Percentiles rank a stretch among this genome's conserved stretches.
Conservation (phyloP, 1,140 invertebrate genomes). For the Drosophila nikananu region DNA sequence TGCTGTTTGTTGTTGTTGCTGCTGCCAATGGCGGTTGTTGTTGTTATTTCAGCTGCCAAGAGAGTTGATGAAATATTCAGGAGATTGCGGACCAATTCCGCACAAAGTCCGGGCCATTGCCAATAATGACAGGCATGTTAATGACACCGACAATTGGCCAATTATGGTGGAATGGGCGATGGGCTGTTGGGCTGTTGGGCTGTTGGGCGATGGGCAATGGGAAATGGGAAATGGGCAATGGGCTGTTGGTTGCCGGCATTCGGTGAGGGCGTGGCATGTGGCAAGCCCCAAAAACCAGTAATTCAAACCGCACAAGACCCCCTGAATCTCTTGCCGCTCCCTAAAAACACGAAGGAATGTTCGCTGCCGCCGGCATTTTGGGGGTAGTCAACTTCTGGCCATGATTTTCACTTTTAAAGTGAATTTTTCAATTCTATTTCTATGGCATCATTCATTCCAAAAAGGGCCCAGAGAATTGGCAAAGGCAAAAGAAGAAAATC, state of each 20-base stretch:
- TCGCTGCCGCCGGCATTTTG: neutral
- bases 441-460: constrained; percentile 14
- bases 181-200: neutral
- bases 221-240: neutral
- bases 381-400: constrained; percentile 23
- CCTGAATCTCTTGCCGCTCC: neutral
- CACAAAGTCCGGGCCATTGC: constrained; percentile 17
- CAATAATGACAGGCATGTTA: constrained; percentile 70
- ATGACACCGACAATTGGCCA: constrained; percentile 76
- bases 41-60: constrained; percentile 31
- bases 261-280: constrained; percentile 15
- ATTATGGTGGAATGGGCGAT: constrained; percentile 60
- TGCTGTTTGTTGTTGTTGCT: neutral
- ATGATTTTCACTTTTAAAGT: constrained; percentile 47
- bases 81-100: constrained; percentile 36
- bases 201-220: neutral
- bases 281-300: constrained; percentile 27
- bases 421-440: constrained; percentile 44
- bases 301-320: constrained; percentile 31
- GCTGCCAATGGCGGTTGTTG: constrained; percentile 13
- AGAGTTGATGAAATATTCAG: constrained; percentile 75
- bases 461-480: constrained; percentile 3
- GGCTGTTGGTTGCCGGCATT: neutral
- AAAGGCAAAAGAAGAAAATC: constrained; percentile 7
- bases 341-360: constrained; percentile 12